Evolutionary conservation across 2,113 vertebrate genomes (phyloP), one percentile per base, ranked within the genome.

Genomic region (Cathartes aura): DNA sequence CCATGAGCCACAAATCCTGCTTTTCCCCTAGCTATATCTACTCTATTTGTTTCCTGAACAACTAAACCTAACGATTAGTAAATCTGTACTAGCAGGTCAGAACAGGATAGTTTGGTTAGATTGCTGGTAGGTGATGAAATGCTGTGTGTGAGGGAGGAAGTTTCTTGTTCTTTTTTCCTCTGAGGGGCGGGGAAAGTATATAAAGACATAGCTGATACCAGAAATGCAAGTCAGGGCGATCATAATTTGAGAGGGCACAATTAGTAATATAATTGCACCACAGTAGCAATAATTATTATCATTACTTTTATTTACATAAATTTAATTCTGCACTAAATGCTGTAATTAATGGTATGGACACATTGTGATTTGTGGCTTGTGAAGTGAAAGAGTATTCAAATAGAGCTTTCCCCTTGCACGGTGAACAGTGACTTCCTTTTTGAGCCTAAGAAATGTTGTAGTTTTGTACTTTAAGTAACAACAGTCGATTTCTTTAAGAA

Each of bases 221-320:
- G 89, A 93, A 93, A 72, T 82, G 62, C 85, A 94, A 80, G 43
- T 84, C 19, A 45, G 66, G 63, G 64, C 0, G 6, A 79, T 94
- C 34, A 32, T 81, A 48, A 85, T 93, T 81, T 36, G 48, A 94
- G 56, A 90, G 83, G 89, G 73, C n/a, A 72, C 76, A 92, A 75
- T 95, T 95, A 95, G 58, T 66, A 89, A 62, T 75, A 64, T 68
- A 94, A 92, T 87, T 94, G 59, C 81, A 90, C 67, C 70, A 88
- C 66, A 88, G 88, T 72, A 87, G 74, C 75, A 90, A 64, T 97
- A 95, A 97, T 98, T 91, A 95, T 88, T 78, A 47, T 90, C 95
- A 96, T 97, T 92, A 78, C 24, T 92, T 95, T 89, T 97, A 92
- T 96, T 96, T 97, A 96, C 59, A 86, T 96, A 89, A 90, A 95